phyloP scores from a whole-genome alignment of 2,113 vertebrate species.

The Hydropotes inermis region DNA sequence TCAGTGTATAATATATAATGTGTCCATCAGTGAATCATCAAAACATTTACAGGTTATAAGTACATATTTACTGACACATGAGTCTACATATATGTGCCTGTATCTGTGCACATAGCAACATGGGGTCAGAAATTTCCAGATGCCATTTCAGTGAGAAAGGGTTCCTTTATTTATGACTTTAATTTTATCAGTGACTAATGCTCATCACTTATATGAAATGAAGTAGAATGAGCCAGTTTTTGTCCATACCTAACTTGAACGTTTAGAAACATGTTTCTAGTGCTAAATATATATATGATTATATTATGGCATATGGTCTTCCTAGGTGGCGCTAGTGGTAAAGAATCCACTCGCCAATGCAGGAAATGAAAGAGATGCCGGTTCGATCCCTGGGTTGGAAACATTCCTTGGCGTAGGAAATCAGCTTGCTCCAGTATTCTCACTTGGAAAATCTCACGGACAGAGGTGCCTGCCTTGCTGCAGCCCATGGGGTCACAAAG shows the following conservation, averaged over 20 bases:
- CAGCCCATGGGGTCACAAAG: not conserved
- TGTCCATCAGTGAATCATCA: not conserved
- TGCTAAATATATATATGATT: not conserved
- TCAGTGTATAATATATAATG: not conserved
- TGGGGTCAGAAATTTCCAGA: not conserved
- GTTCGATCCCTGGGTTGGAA: not conserved
- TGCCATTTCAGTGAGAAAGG: not conserved
- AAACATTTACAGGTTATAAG: not conserved
- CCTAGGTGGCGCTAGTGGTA: not conserved
- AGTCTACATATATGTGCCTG: not conserved
- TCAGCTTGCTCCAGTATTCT: not conserved
- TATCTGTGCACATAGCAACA: not conserved
- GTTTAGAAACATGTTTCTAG: not conserved
- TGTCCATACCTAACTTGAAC: not conserved
- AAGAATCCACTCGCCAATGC: not conserved
- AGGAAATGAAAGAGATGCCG: not conserved
- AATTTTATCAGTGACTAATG: not conserved
- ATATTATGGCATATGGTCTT: not conserved
- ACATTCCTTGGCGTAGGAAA: not conserved
- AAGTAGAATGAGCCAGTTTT: not conserved
- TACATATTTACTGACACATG: not conserved
- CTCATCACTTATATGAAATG: not conserved
- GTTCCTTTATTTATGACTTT: not conserved
- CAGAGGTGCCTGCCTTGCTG: not conserved
- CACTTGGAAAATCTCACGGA: not conserved